These are phyloP conservation scores for Agrenia bidenticulata DNA, from an alignment of 2,888 invertebrate species.

Conservation along the genomic window DNA sequence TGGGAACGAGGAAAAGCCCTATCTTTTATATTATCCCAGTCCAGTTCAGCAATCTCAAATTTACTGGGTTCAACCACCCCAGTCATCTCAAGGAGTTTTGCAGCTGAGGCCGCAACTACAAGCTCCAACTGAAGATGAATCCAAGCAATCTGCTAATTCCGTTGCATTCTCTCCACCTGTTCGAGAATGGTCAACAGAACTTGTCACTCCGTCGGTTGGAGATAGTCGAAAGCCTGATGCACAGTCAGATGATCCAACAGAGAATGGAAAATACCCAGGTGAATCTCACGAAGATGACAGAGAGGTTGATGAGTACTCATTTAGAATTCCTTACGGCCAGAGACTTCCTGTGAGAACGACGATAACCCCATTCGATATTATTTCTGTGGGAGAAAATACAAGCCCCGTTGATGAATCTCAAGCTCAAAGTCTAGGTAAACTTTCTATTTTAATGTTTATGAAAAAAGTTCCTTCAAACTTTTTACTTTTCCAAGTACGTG, in stretches of 20 bases:
- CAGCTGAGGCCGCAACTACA: conserved; percentile 55
- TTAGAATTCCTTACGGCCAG: conserved; percentile 35
- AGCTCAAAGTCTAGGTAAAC: conserved; percentile 47
- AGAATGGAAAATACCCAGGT: background rate
- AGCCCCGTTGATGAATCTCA: conserved; percentile 25
- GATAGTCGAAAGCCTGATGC: background rate
- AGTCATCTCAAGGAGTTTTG: conserved; percentile 66
- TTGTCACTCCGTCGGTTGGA: background rate
- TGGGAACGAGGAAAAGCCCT: conserved; percentile 31
- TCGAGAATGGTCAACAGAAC: background rate
- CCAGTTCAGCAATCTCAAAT: conserved; percentile 45
- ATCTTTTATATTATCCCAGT: conserved; percentile 42
- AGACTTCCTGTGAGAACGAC: conserved; percentile 26
- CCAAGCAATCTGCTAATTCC: conserved; percentile 9
- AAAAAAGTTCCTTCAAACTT: no score
- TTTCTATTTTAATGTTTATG: no score
- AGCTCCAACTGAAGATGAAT: background rate
- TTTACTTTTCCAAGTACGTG: no score
- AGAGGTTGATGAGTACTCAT: conserved; percentile 10
- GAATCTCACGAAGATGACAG: conserved; percentile 21
- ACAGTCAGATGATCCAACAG: background rate
- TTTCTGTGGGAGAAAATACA: conserved; percentile 43
- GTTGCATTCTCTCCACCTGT: conserved; percentile 33
- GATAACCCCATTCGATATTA: conserved; percentile 45
- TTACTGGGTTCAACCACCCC: conserved; percentile 60